phyloP scores from a whole-genome alignment of 1,140 invertebrate genomes.

The Melanaphis sacchari region DNA sequence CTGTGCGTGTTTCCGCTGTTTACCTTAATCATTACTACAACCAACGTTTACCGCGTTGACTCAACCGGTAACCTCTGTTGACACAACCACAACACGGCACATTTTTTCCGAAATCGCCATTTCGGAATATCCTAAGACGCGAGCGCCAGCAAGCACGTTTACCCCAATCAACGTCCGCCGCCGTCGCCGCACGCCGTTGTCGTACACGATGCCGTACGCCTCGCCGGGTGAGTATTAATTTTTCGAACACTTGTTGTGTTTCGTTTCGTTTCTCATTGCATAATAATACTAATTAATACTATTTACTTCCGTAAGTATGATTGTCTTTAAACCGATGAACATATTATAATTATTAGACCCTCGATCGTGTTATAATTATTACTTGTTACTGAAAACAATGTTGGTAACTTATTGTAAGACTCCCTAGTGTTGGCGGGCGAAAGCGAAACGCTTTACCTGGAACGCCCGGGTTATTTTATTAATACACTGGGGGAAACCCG shows the following conservation, averaged over 20 bases:
- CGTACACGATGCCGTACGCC: slow-evolving; percentile 45
- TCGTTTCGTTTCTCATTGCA: not conserved
- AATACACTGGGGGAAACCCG: not conserved
- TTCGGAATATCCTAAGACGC: not conserved
- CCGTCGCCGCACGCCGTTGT: not conserved
- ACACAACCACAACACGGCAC: not conserved
- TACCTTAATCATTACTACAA: not conserved
- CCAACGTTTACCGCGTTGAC: not conserved
- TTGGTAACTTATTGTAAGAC: not conserved
- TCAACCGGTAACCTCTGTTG: no score
- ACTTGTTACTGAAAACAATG: not conserved
- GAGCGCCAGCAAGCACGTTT: slow-evolving; percentile 6
- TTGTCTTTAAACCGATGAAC: not conserved
- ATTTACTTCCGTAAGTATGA: not conserved
- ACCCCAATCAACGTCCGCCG: not conserved
- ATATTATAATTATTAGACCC: no score
- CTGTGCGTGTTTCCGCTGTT: not conserved
- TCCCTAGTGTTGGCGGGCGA: not conserved
- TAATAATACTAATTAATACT: not conserved
- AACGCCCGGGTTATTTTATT: not conserved
- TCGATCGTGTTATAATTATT: not conserved
- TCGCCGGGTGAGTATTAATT: slow-evolving; percentile 48
- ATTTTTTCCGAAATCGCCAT: slow-evolving; percentile 14
- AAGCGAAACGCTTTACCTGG: not conserved
- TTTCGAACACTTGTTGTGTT: not conserved